Percentiles rank a stretch among this genome's conserved stretches.
These are phyloP conservation scores for Leistus spinibarbis DNA, from an alignment of 2,888 invertebrate genomes.

Conservation along the genomic window DNA sequence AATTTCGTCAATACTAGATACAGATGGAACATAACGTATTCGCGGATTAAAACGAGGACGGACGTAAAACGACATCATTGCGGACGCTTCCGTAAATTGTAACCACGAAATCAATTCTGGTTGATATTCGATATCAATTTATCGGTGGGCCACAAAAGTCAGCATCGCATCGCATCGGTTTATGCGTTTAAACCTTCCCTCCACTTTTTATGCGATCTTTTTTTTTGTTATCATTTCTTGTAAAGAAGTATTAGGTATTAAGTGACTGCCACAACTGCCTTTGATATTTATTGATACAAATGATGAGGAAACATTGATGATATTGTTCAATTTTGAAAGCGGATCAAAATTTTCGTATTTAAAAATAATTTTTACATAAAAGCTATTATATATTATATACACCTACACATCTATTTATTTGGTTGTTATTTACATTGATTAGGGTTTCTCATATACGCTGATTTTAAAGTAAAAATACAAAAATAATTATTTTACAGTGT, in stretches of 20 bases:
- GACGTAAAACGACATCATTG: too few relatives aligned
- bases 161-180: not conserved
- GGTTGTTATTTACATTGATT: too few relatives aligned
- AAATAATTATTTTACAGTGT: too few relatives aligned
- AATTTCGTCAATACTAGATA: not conserved
- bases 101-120: not conserved
- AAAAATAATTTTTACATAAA: not conserved
- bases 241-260: too few relatives aligned
- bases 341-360: not conserved
- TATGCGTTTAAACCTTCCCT: not conserved
- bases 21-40: not conserved
- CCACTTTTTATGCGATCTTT: not conserved
- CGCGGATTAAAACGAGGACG: not conserved
- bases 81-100: not conserved
- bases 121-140: constrained; percentile 8
- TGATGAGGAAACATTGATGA: not conserved
- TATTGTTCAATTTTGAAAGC: not conserved
- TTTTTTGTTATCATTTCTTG: too few relatives aligned
- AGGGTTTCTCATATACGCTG: too few relatives aligned
- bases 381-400: not conserved
- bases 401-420: too few relatives aligned
- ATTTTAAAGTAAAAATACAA: too few relatives aligned
- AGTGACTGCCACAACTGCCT: not conserved
- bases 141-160: not conserved
- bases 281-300: not conserved